A percentile compares a stretch with the other conserved stretches of the same genome.
These are phyloP conservation scores for Cotesia typhae DNA, from an alignment of 1,140 invertebrate genomes.

Conservation along the genomic window DNA sequence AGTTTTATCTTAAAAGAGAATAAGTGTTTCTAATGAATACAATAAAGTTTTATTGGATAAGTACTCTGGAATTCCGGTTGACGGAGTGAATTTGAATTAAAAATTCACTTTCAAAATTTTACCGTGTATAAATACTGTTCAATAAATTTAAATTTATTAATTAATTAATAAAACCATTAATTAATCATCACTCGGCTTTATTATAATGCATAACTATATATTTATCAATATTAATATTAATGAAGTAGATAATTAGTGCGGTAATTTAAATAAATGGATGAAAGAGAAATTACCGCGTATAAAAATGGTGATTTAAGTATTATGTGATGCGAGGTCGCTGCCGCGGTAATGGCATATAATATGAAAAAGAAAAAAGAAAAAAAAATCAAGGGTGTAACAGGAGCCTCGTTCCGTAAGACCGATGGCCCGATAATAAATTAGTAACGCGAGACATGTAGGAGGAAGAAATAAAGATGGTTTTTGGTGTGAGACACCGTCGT, in stretches of 20 bases:
- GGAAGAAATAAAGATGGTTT: conserved; percentile 7
- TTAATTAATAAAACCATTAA: neutral
- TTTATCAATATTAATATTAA: conserved; percentile 14
- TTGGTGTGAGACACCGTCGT: conserved; percentile 15
- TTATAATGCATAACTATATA: neutral
- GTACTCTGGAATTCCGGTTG: too few relatives aligned
- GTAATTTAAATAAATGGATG: conserved; percentile 5
- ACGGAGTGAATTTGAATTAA: too few relatives aligned
- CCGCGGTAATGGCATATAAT: too few relatives aligned
- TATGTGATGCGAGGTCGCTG: conserved; percentile 7
- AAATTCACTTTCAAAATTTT: too few relatives aligned
- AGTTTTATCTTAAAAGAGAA: too few relatives aligned
- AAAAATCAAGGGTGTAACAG: conserved; percentile 34
- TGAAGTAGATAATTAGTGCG: neutral
- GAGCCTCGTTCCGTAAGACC: conserved; percentile 25
- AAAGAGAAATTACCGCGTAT: conserved; percentile 11
- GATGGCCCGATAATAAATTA: conserved; percentile 43
- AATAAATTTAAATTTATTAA: neutral
- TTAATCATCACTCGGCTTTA: neutral
- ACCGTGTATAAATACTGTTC: neutral
- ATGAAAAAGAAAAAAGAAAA: conserved; percentile 2
- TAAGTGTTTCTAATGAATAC: too few relatives aligned
- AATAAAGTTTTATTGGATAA: too few relatives aligned
- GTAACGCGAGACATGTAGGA: conserved; percentile 40
- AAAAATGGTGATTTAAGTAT: neutral